phyloP scores from a whole-genome alignment of 2,888 invertebrate species.

The Heliconius ismenius region DNA sequence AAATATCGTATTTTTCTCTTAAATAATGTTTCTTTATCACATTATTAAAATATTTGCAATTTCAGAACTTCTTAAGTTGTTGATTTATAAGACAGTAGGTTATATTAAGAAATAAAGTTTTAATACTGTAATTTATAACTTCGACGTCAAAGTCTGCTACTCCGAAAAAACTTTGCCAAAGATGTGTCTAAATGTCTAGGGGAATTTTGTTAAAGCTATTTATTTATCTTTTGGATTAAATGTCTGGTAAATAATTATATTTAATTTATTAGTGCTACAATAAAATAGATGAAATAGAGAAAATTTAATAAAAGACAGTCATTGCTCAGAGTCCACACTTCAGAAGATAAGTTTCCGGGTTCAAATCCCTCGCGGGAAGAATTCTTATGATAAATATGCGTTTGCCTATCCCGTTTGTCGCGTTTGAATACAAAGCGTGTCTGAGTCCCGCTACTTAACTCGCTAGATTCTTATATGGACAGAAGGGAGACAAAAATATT shows the following conservation, averaged over 20 bases:
- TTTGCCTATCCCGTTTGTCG: background rate
- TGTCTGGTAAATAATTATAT: background rate
- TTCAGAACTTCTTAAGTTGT: conserved; percentile 12
- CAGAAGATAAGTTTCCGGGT: background rate
- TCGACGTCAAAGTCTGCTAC: conserved; percentile 16
- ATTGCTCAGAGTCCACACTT: background rate
- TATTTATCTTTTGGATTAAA: background rate
- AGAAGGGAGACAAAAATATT: background rate
- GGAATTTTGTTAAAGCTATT: background rate
- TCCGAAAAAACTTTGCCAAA: background rate
- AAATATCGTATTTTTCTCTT: background rate
- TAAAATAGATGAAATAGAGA: no score
- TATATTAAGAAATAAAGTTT: conserved; percentile 16
- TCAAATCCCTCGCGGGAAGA: conserved; percentile 1
- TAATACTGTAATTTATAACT: conserved; percentile 9
- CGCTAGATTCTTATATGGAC: background rate
- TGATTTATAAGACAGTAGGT: conserved; percentile 22
- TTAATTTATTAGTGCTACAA: background rate
- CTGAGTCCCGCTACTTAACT: background rate
- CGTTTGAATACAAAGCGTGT: background rate
- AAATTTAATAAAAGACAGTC: background rate
- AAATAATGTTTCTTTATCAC: conserved; percentile 14
- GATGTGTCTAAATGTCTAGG: conserved; percentile 2
- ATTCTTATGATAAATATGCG: background rate
- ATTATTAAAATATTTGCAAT: conserved; percentile 17